Evolutionary conservation across 2,888 invertebrate species (phyloP).

Genomic region (Epicampocera succincta): DNA sequence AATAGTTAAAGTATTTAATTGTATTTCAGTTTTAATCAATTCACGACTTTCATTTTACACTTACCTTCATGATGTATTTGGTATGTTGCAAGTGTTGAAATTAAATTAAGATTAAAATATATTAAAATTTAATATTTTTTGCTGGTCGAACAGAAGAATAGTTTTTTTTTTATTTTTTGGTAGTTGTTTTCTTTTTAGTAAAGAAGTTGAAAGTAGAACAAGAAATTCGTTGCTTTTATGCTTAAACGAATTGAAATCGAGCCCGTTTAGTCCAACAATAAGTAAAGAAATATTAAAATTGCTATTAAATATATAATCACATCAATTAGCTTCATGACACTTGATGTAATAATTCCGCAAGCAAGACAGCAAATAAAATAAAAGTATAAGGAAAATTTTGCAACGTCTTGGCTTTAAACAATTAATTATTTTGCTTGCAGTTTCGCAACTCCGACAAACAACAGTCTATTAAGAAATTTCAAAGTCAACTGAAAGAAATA

Average conservation of each 20-base stretch:
- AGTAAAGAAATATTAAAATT: conserved; percentile 78
- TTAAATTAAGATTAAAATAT: conserved; percentile 20
- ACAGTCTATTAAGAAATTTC: conserved; percentile 73
- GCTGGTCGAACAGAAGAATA: conserved; percentile 15
- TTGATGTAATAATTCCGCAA: conserved; percentile 35
- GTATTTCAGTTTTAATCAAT: conserved; percentile 5
- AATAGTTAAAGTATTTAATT: conserved; percentile 7
- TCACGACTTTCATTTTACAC: conserved; percentile 53
- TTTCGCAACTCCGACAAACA: conserved; percentile 40
- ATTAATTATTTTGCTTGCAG: conserved; percentile 1
- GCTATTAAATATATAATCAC: conserved; percentile 79
- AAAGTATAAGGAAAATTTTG: conserved; percentile 39
- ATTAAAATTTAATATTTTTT: conserved; percentile 14
- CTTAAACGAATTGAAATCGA: conserved; percentile 12
- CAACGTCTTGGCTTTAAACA: conserved; percentile 9
- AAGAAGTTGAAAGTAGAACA: conserved; percentile 7
- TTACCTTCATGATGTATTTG: conserved; percentile 64
- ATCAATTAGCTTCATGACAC: conserved; percentile 80
- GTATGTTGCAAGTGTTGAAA: conserved; percentile 22
- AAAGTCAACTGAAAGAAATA: conserved; percentile 75
- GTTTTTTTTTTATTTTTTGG: background rate
- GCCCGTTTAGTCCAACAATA: conserved; percentile 75
- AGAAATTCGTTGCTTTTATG: conserved; percentile 9
- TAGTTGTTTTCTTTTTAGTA: background rate
- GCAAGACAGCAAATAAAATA: background rate